Evolutionary conservation across 1,140 invertebrate species (phyloP), one percentile per base, ranked within the genome.

Genomic region (Ruditapes philippinarum): DNA sequence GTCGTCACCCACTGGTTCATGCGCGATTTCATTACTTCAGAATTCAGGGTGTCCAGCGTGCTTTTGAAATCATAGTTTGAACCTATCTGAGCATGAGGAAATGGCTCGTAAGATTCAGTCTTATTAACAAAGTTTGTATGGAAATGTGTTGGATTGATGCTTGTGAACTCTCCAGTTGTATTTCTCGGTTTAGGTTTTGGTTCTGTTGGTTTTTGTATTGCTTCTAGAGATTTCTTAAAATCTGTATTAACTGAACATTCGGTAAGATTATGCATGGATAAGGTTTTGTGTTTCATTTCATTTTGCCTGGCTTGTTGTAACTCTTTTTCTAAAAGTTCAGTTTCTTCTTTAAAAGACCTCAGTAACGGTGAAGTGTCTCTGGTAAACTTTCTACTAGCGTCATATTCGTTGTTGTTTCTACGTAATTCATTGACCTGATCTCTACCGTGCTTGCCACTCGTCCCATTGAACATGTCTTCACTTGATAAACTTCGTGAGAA

Each of bases 241-340:
- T 78, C 42, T 12, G 49, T 49, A 31, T 76, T 49, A 5, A 68
- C 22, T 5, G 19, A 40, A 40, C 36, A 33, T 42, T 70, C 36
- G 33, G 51, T 25, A 14, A 76, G 62, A 28, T 65, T 79, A 7
- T 85, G 57, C 80, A 88, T 89, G 2, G 76, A 84, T 31, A 28
- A 3, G 25, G 85, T 54, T 73, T 92, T 92, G 54, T 94, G 92
- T 51, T 86, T 92, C 31, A 90, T 85, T 87, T 94, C 94, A 22
- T 76, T 76, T 60, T 92, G 83, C 86, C 93, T 94, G 36, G 91
- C 91, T 33, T 51, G 85, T 73, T 90, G 79, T 12, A 94, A 28
- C 12, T 90, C 54, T n/a, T 90, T 90, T 54, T 94, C 94, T 12
- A 94, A 89, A 54, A 78, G 85, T 51, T 88, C 87, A 0, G 89